Base-by-base conservation (phyloP, 2,888 invertebrate species). In the Camponotus fellah region DNA sequence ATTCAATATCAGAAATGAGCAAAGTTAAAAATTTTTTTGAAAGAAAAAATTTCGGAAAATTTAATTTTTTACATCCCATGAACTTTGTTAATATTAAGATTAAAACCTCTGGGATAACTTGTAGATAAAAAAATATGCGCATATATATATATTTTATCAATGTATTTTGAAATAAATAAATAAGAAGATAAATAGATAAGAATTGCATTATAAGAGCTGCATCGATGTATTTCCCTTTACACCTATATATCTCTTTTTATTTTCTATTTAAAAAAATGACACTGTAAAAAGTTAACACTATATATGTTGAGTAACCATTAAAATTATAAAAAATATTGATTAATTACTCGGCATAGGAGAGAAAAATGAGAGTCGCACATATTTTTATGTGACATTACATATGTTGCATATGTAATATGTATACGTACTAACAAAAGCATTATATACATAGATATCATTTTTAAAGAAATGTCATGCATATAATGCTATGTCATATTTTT, bases 141-240 rank as follows among this genome's bases (percentile, higher is more conserved):
- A 14, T 81, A 83, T 84, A 26, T 84, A 26, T 82, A 86, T 88
- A 88, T 87, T 90, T 86, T 90, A 88, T 40, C 66, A 56, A 82
- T 40, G 74, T 32, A 32, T 80, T 26, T 26, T 26, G 9, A 71
- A 34, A 76, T 62, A 83, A 82, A 82, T 46, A 14, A 14, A 77
- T 58, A 12, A 77, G 3, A 79, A 6, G 26, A 26, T 26, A 26
- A 26, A 82, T 46, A 14, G n/a, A 77, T 58, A 12, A 77, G 3
- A 79, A 6, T 14, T 75, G 46, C 79, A 82, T 17, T 53, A n/a
- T n/a, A n/a, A 53, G 53, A 53, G 3, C n/a, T 53, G 53, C 53
- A 60, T 40, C n/a, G 34, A 76, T 21, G 43, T 79, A 21, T 26
- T 26, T 26, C 26, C 26, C 26, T 26, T 26, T 62, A 21, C 32